These are phyloP conservation scores for Sitobion miscanthi DNA, from an alignment of 1,140 invertebrate genomes.

Conservation along the genomic window DNA sequence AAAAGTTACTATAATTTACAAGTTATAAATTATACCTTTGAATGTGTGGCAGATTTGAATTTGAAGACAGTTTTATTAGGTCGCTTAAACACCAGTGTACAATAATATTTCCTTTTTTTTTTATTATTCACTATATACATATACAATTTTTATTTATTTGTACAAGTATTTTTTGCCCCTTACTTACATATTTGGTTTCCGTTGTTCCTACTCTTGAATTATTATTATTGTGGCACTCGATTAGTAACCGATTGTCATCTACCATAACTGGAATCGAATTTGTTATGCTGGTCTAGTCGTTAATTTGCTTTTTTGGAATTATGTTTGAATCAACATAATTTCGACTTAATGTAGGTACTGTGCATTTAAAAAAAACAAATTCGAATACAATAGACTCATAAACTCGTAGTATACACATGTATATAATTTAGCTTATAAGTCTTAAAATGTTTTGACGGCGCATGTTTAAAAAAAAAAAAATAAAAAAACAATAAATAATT, in stretches of 20 bases:
- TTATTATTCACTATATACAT: background rate
- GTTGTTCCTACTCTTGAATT: background rate
- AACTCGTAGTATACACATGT: background rate
- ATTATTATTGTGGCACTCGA: background rate
- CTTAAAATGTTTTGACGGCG: background rate
- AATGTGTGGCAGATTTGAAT: background rate
- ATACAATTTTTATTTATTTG: slow-evolving; percentile 9
- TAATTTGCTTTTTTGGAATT: slow-evolving; percentile 20
- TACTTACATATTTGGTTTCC: background rate
- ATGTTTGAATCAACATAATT: slow-evolving; percentile 2
- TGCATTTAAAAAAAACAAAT: background rate
- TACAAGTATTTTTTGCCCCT: background rate
- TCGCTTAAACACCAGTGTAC: background rate
- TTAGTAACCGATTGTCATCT: slow-evolving; percentile 39
- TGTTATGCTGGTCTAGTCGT: slow-evolving; percentile 6
- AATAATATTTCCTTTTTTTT: slow-evolving; percentile 2
- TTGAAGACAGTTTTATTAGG: background rate
- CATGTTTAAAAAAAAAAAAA: slow-evolving; percentile 2
- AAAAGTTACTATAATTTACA: no score
- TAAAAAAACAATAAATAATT: background rate
- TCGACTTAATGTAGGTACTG: background rate
- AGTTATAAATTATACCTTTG: no score
- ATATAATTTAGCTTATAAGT: background rate
- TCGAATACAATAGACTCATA: slow-evolving; percentile 23
- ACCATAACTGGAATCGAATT: background rate